These are phyloP conservation scores for Megaptera novaeangliae DNA, from an alignment of 2,113 vertebrate genomes.

Conservation along the genomic window DNA sequence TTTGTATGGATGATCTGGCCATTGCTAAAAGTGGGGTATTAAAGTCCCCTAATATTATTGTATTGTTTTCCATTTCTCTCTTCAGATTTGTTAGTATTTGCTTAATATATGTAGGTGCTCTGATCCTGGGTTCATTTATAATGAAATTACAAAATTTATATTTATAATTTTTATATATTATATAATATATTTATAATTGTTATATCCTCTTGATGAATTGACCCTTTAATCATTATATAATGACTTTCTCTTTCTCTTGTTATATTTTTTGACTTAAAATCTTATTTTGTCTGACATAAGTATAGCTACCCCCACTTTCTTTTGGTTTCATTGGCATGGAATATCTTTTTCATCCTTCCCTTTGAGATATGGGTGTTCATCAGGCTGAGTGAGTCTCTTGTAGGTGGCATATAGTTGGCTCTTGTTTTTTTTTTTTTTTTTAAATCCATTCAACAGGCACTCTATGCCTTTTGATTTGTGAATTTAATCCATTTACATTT, in stretches of 20 bases:
- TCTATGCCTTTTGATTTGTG: not conserved
- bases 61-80: not conserved
- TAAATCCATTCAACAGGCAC: not conserved
- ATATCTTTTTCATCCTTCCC: not conserved
- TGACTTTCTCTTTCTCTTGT: not conserved
- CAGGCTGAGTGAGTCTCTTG: not conserved
- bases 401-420: not conserved
- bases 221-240: not conserved
- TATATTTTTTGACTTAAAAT: not conserved
- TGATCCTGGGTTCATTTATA: not conserved
- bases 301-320: not conserved
- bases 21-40: not conserved
- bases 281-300: not conserved
- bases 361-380: not conserved
- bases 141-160: not conserved
- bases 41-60: not conserved
- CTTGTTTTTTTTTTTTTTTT: not conserved
- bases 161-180: not conserved
- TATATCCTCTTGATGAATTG: not conserved
- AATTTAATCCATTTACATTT: not conserved
- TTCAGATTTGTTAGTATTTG: not conserved
- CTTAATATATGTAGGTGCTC: not conserved
- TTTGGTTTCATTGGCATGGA: not conserved
- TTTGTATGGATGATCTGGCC: not conserved
- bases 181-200: not conserved